phyloP scores from a whole-genome alignment of 2,797 vertebrate species.

The Semaprochilodus insignis region DNA sequence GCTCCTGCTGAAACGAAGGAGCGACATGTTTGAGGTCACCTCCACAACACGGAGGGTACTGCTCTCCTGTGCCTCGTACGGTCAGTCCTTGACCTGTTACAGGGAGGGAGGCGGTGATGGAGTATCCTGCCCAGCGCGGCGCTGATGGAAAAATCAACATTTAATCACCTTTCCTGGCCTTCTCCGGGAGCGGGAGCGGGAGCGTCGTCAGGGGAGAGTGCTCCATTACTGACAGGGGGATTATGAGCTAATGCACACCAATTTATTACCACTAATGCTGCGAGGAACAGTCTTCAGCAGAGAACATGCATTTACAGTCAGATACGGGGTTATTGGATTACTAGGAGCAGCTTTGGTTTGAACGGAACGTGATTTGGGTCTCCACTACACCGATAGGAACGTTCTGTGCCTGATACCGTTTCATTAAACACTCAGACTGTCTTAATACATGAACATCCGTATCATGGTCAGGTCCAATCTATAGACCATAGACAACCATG shows the following conservation, averaged over 20 bases:
- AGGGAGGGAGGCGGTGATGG: slow-evolving; percentile 53
- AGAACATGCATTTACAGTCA: slow-evolving; percentile 41
- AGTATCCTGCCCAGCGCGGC: slow-evolving; percentile 57
- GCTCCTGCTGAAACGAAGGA: neutral
- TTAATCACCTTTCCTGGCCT: slow-evolving; percentile 65
- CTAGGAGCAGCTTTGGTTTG: slow-evolving; percentile 28
- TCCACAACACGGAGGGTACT: slow-evolving; percentile 34
- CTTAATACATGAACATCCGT: too few species aligned
- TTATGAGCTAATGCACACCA: slow-evolving; percentile 49
- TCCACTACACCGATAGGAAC: neutral
- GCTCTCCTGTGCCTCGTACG: slow-evolving; percentile 63
- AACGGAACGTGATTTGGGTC: neutral
- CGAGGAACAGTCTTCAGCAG: slow-evolving; percentile 35
- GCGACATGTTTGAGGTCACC: neutral
- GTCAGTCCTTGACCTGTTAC: slow-evolving; percentile 60
- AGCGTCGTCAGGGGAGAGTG: slow-evolving; percentile 67
- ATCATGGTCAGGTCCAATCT: too few species aligned
- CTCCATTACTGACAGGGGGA: slow-evolving; percentile 53
- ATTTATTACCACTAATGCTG: slow-evolving; percentile 54
- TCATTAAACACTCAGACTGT: too few species aligned
- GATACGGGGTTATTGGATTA: slow-evolving; percentile 40
- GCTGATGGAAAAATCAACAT: slow-evolving; percentile 71
- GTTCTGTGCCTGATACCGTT: too few species aligned
- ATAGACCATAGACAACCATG: too few species aligned
- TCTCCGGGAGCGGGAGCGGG: slow-evolving; percentile 50